Conservation (phyloP, 2,113 vertebrate genomes). For the Patagioenas fasciata region DNA sequence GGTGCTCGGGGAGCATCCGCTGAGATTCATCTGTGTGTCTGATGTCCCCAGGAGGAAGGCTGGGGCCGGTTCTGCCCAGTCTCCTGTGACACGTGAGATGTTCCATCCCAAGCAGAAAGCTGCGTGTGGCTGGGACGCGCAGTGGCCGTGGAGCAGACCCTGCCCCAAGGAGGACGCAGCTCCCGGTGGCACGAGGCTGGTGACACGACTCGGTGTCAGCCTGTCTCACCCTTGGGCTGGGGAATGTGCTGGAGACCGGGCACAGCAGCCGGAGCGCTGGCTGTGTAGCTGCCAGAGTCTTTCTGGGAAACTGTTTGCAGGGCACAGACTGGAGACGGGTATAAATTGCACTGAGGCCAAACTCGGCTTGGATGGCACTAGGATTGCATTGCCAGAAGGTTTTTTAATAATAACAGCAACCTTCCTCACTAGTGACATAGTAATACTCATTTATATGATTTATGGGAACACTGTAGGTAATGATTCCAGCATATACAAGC, state of each 20-base stretch:
- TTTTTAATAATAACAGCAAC: constrained; percentile 58
- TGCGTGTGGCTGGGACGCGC: neutral
- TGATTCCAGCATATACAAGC: constrained; percentile 63
- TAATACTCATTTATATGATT: constrained; percentile 53
- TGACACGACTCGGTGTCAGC: neutral
- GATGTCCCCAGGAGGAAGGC: neutral
- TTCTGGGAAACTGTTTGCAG: neutral
- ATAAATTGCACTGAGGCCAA: neutral
- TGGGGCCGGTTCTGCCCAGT: neutral
- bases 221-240: neutral
- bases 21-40: neutral
- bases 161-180: neutral
- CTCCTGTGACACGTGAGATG: neutral
- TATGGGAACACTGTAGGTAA: constrained; percentile 29
- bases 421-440: constrained; percentile 1
- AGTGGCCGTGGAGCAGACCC: neutral
- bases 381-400: neutral
- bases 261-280: neutral
- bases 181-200: neutral
- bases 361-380: neutral
- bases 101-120: neutral
- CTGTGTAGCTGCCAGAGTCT: neutral
- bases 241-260: neutral
- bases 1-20: neutral
- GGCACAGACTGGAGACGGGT: neutral